These are phyloP conservation scores for human (Homo sapiens) DNA, from an alignment of 2,113 vertebrate genomes.

Conservation along the genomic window DNA sequence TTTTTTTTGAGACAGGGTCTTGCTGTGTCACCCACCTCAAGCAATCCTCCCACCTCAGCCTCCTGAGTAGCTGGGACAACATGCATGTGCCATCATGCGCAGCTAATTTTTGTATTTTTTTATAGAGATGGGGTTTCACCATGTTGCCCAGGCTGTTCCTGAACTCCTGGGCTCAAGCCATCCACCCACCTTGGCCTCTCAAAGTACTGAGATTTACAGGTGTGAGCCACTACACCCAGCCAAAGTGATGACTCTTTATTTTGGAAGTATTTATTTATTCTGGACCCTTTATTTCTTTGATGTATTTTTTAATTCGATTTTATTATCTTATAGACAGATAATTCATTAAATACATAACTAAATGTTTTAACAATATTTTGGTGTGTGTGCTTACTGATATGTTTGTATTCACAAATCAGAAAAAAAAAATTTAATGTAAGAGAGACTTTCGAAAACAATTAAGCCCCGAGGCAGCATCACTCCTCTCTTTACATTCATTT, in stretches of 20 bases:
- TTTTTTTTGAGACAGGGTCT: neutral
- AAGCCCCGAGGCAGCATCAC: neutral
- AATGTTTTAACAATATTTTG: neutral
- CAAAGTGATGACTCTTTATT: too few relatives aligned
- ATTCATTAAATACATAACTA: neutral
- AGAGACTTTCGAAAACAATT: slow-evolving; percentile 9
- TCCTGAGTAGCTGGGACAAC: neutral
- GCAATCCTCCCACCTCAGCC: neutral
- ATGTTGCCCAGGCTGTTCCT: neutral
- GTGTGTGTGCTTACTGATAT: neutral
- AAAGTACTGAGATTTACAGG: neutral
- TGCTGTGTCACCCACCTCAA: neutral
- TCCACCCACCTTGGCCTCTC: neutral
- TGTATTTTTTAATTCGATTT: neutral
- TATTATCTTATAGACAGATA: slow-evolving; percentile 20
- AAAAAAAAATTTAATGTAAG: neutral
- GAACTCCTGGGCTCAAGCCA: neutral
- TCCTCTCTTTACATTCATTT: neutral
- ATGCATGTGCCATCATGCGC: neutral
- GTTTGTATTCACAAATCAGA: neutral
- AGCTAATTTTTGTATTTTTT: neutral
- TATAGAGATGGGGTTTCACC: neutral
- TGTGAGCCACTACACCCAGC: neutral
- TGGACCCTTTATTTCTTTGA: too few relatives aligned
- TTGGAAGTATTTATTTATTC: too few relatives aligned